Base-by-base conservation (phyloP, 2,797 vertebrate species). In the Acanthopagrus latus region DNA sequence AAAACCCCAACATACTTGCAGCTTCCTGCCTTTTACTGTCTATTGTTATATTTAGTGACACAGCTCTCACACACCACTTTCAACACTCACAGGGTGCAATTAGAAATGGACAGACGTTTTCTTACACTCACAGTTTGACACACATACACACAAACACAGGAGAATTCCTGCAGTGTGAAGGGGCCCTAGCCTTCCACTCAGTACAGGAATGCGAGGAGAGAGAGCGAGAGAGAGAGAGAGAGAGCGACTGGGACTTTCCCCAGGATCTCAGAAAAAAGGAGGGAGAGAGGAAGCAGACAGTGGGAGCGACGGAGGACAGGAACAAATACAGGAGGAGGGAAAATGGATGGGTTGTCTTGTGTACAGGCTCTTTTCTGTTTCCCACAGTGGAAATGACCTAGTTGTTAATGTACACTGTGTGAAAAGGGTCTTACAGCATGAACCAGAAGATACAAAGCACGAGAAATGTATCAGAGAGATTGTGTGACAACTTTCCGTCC, bases 311-410 rank as follows among this genome's bases (percentile, higher is more conserved):
- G 29, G 85, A 89, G 86, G 91, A 93, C 89, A 93, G 92, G 91
- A 93, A 94, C 92, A 94, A 92, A 91, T 92, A 91, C 89, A 91
- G 88, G 87, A 94, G 91, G 90, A 91, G 88, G 89, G 88, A 90
- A 93, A 91, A 93, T 91, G 87, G 89, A 93, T 85, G 85, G 84
- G 83, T 91, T 93, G 85, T 84, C 83, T 89, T 88, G 86, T 86
- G 78, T 80, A 80, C 66, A 77, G 79, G 65, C 65, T 83, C 21
- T 5, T 82, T 92, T 88, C 85, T 89, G 66, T 90, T 93, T 94
- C 93, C 93, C 93, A 94, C 93, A 93, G 89, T 93, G 85, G 88
- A 90, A 93, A 85, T 91, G 89, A 92, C 92, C 92, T 80, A 88
- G 84, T 90, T 92, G 86, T 90, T 82, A 80, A 41, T 81, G 63